phyloP scores from a whole-genome alignment of 53 echinoderm and acorn worm species.

The Mesocentrotus franciscanus region DNA sequence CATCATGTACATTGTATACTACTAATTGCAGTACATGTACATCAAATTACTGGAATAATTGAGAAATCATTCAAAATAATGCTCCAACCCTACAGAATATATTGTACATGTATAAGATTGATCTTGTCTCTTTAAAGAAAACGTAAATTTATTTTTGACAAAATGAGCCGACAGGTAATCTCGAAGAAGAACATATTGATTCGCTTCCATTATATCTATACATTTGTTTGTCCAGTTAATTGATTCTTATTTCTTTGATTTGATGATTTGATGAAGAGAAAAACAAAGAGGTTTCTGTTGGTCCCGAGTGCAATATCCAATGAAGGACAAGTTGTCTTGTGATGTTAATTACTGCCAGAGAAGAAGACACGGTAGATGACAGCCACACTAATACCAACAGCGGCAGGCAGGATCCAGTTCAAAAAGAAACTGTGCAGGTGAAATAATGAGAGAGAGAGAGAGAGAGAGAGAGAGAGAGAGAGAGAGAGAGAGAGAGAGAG shows the following conservation, averaged over 20 bases:
- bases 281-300: background rate
- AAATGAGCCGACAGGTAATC: background rate
- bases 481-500: background rate
- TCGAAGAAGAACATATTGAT: background rate
- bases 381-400: constrained; percentile 62
- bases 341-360: constrained; percentile 54
- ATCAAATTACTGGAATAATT: background rate
- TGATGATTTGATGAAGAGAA: background rate
- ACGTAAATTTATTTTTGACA: background rate
- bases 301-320: background rate
- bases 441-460: background rate
- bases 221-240: background rate
- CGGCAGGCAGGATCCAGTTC: constrained; percentile 64
- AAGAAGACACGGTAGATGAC: constrained; percentile 68
- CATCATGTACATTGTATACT: background rate
- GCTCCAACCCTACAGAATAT: too few relatives aligned
- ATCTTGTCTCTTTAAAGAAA: background rate
- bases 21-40: background rate
- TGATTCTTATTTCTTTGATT: background rate
- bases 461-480: background rate
- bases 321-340: background rate
- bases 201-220: background rate
- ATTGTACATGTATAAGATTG: too few relatives aligned
- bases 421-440: constrained; percentile 37
- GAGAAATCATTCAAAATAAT: too few relatives aligned